These are phyloP conservation scores for Numida meleagris DNA, from an alignment of 2,113 vertebrate species.

Conservation along the genomic window DNA sequence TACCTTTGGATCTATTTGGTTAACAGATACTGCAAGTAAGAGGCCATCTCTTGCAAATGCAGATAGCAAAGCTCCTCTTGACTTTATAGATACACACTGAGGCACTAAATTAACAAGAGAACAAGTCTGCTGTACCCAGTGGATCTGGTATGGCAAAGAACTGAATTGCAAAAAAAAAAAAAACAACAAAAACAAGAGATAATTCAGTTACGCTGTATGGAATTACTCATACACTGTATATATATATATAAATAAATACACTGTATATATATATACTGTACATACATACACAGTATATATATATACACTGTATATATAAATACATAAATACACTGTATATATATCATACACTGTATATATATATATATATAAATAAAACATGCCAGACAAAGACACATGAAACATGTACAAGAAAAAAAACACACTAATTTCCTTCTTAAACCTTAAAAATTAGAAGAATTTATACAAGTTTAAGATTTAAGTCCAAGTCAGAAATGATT, in stretches of 20 bases:
- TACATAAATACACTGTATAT: too few species aligned
- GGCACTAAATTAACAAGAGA: constrained; percentile 78
- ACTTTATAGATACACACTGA: constrained; percentile 85
- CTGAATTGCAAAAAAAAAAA: constrained; percentile 61
- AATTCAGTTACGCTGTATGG: neutral
- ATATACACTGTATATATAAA: too few species aligned
- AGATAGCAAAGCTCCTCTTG: constrained; percentile 87
- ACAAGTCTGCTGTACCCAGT: constrained; percentile 85
- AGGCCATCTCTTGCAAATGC: constrained; percentile 88
- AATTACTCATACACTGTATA: rapidly evolving
- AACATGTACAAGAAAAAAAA: neutral
- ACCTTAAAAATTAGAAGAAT: neutral
- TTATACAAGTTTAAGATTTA: neutral
- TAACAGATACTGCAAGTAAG: constrained; percentile 85
- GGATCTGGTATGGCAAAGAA: constrained; percentile 75
- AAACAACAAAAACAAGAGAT: neutral
- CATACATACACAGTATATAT: too few species aligned
- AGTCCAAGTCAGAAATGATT: too few species aligned
- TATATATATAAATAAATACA: too few species aligned
- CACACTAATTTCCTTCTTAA: neutral
- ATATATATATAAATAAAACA: neutral
- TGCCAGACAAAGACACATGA: neutral
- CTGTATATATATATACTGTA: too few species aligned
- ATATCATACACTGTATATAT: too few species aligned
- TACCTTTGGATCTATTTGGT: constrained; percentile 92